Evolutionary conservation across 2,888 invertebrate genomes (phyloP), one percentile per base, ranked within the genome.

Genomic region (Drosophila anomalata): DNA sequence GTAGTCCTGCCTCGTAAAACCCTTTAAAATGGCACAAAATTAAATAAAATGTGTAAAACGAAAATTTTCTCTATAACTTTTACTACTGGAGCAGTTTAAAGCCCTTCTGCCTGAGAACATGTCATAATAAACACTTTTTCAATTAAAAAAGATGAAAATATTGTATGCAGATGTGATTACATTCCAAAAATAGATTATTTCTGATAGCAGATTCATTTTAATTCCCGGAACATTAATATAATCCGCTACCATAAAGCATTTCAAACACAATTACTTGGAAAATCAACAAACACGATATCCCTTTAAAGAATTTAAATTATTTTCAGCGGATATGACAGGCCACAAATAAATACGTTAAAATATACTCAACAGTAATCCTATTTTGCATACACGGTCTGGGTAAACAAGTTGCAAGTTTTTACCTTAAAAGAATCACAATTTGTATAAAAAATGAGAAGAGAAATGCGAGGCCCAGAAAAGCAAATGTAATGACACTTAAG

Each of bases 401-500:
- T 8, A 14, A 42, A 42, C 17, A 20, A 42, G 41, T 5, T 17
- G 41, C 41, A 42, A 20, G 17, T 20, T 39, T 24, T 63, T 29
- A 29, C 66, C 63, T 31, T 31, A 52, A 46, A 51, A 54, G 67
- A 39, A 62, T 59, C 41, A 83, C 73, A 78, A 72, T 62, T 42
- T 61, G 33, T 12, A 22, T 31, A 31, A 22, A 59, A 50, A 67
- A 57, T 57, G 29, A 39, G 47, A 42, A 67, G 53, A 20, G n/a
- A n/a, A 46, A 65, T 75, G 63, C 58, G 65, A 75, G 68, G 75
- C 76, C 62, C 31, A 36, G 52, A 29, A 54, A 51, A 57, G 66
- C 42, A 51, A 61, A 52, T 76, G 69, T 79, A 73, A 66, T 71
- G 70, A 71, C 81, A 76, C 82, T 85, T 79, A 75, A 85, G 73